Evolutionary conservation across 2,888 invertebrate species (phyloP).

Genomic region (Synanthedon myopaeformis): DNA sequence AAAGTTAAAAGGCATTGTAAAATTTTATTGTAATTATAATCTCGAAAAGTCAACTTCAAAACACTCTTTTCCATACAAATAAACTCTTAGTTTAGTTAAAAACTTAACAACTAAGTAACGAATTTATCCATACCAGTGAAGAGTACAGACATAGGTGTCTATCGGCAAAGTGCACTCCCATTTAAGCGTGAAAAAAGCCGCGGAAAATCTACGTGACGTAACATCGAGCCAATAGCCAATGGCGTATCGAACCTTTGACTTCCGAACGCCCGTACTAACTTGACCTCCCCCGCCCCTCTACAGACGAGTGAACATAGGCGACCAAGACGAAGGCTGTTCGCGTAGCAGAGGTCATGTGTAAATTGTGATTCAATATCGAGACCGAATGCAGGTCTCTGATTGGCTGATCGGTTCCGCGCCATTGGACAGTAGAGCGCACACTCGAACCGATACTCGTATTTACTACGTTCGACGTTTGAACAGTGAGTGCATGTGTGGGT

Average conservation of each 20-base stretch:
- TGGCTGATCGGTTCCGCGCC: constrained; percentile 72
- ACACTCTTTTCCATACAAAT: no score
- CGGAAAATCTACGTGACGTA: constrained; percentile 64
- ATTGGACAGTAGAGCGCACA: constrained; percentile 68
- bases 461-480: constrained; percentile 43
- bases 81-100: no score
- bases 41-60: no score
- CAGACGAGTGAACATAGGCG: constrained; percentile 2
- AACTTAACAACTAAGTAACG: no score
- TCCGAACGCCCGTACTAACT: constrained; percentile 4
- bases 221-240: constrained; percentile 49
- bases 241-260: constrained; percentile 55
- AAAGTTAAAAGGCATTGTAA: no score
- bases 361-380: constrained; percentile 40
- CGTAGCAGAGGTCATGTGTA: constrained; percentile 14
- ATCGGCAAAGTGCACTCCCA: constrained; percentile 2
- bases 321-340: neutral
- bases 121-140: no score
- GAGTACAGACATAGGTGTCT: neutral
- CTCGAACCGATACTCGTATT: constrained; percentile 65
- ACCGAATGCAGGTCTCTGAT: constrained; percentile 38
- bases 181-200: constrained; percentile 33
- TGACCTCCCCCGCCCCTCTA: constrained; percentile 12
- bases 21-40: no score
- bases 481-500: constrained; percentile 21